phyloP scores from a whole-genome alignment of 2,888 invertebrate species.

The Ornithoptera priamus region DNA sequence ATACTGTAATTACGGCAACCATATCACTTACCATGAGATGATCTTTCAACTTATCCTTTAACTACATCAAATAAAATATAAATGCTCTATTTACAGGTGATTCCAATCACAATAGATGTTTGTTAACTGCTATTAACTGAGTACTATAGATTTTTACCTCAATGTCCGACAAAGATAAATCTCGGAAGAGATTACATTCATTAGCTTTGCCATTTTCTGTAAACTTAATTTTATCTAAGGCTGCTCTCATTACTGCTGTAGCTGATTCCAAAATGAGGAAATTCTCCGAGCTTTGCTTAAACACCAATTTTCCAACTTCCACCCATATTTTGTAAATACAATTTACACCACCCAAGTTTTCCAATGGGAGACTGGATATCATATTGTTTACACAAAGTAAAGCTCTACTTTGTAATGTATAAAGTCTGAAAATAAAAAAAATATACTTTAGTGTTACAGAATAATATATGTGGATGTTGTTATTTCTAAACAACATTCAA shows the following conservation, averaged over 20 bases:
- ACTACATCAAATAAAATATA: neutral
- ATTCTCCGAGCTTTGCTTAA: constrained; percentile 75
- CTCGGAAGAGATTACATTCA: constrained; percentile 71
- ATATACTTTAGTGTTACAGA: no score
- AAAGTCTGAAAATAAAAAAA: constrained; percentile 59
- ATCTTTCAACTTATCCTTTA: no score
- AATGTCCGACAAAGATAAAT: constrained; percentile 79
- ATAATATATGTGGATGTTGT: no score
- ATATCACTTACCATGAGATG: no score
- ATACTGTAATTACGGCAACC: no score
- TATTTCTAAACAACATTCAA: neutral
- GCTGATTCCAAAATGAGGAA: constrained; percentile 83
- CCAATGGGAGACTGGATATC: constrained; percentile 80
- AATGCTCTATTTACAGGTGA: neutral
- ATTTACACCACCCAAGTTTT: constrained; percentile 83
- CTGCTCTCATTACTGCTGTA: constrained; percentile 87
- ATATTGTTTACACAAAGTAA: constrained; percentile 86
- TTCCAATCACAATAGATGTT: neutral
- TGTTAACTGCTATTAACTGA: neutral
- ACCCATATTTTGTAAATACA: constrained; percentile 83
- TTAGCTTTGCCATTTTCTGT: constrained; percentile 52
- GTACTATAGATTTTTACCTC: constrained; percentile 56
- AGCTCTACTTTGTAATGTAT: constrained; percentile 82
- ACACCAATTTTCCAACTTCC: constrained; percentile 82
- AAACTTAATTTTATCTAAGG: constrained; percentile 83